Conservation (phyloP, 2,113 vertebrate genomes). For the Tachysurus fulvidraco region DNA sequence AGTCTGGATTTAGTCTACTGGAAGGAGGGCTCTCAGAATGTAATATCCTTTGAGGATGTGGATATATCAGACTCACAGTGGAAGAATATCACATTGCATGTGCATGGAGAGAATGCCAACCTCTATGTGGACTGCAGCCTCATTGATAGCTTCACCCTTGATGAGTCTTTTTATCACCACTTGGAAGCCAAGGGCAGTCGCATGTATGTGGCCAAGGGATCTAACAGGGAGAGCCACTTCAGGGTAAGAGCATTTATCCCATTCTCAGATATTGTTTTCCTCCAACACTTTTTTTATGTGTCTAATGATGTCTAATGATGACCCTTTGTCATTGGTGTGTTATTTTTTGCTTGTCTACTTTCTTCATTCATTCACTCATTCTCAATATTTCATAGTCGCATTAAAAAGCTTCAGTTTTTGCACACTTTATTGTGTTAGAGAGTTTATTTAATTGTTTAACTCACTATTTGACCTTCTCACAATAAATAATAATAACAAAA, state of each 20-base stretch:
- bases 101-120: conserved; percentile 77
- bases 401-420: background rate
- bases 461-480: background rate
- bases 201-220: conserved; percentile 81
- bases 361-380: background rate
- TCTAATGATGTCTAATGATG: background rate
- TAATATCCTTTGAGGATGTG: conserved; percentile 81
- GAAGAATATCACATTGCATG: conserved; percentile 84
- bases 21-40: conserved; percentile 71
- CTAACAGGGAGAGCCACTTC: conserved; percentile 79
- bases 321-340: background rate
- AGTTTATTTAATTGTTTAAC: background rate
- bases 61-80: conserved; percentile 83
- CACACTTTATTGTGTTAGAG: background rate
- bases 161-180: conserved; percentile 83
- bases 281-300: background rate
- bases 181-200: conserved; percentile 71
- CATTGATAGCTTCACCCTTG: conserved; percentile 80
- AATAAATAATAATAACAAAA: background rate
- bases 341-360: background rate
- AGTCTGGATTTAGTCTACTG: conserved; percentile 84
- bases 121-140: conserved; percentile 83
- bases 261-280: background rate
- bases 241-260: conserved; percentile 68
- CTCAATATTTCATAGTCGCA: background rate